Base-by-base conservation (phyloP, 2,113 vertebrate genomes). In the Pelvicachromis taeniatus region DNA sequence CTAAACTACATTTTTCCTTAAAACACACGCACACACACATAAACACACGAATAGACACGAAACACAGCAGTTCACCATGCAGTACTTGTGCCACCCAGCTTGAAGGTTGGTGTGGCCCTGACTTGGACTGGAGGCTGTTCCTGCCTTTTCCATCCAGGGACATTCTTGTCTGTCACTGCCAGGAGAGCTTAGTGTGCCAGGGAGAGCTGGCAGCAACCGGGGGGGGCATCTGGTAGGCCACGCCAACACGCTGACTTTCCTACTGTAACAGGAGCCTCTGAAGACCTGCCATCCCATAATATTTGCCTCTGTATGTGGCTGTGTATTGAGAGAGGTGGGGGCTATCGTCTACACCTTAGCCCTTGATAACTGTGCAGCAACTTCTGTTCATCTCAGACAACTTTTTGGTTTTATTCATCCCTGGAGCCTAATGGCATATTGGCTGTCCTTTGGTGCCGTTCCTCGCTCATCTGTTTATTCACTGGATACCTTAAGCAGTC, bases 211-310 rank as follows among this genome's bases (percentile, higher is more conserved):
- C 88, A 90, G 70, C 70, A 73, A 58, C 82, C 65, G 23, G 86
- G 90, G 45, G 87, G 91, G 88, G 88, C 77, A 90, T 90, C 79
- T 92, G 88, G 84, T 90, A 86, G 83, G 52, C 83, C 55, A 38
- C n/a, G 17, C 75, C 87, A 87, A 77, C 86, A 85, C 68, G 68
- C 70, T 9, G 87, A 92, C 83, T 87, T 56, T 81, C 87, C 82
- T 78, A 89, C 85, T 89, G 92, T 92, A 89, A 77, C 80, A 84
- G 80, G 56, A 77, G 61, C 80, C 90, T 94, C 85, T 91, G 90
- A 93, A 91, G 93, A 87, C 77, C 83, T 83, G 90, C 88, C 88
- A 90, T 84, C 80, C 87, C 85, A 45, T 82, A 84, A 89, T 93
- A 88, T 93, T 86, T 88, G 75, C 89, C 80, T 82, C 90, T 93